Percentiles rank a stretch among this genome's conserved stretches.
Conservation (phyloP, 2,888 invertebrate species). For the Sarcophaga variegata region DNA sequence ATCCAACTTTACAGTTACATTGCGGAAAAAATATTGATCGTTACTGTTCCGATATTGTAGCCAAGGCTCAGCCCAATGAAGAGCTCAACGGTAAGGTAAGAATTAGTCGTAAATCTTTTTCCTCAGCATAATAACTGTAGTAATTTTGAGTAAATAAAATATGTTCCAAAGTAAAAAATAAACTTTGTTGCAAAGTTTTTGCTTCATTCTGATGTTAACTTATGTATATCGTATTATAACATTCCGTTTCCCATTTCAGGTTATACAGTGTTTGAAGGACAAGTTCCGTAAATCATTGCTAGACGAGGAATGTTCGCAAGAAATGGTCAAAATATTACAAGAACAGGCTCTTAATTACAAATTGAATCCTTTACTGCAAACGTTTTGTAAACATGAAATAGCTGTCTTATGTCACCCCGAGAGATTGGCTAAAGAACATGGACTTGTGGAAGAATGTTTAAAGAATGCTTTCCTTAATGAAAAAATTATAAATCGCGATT, state of each 20-base stretch:
- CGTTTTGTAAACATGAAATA: slow-evolving; percentile 90
- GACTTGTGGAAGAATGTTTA: slow-evolving; percentile 92
- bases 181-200: no score
- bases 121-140: not conserved
- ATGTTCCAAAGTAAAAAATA: no score
- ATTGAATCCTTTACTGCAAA: slow-evolving; percentile 92
- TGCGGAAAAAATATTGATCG: slow-evolving; percentile 92
- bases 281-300: slow-evolving; percentile 90
- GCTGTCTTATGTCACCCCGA: slow-evolving; percentile 84
- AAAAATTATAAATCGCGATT: slow-evolving; percentile 88
- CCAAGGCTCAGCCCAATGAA: slow-evolving; percentile 85
- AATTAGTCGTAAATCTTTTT: not conserved
- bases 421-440: slow-evolving; percentile 80
- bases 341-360: slow-evolving; percentile 96
- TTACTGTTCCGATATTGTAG: slow-evolving; percentile 84
- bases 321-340: slow-evolving; percentile 90
- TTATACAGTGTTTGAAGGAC: slow-evolving; percentile 90
- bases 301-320: slow-evolving; percentile 89
- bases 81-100: slow-evolving; percentile 89
- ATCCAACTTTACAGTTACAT: slow-evolving; percentile 90
- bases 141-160: no score
- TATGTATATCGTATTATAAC: not conserved
- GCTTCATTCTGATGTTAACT: no score
- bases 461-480: slow-evolving; percentile 91
- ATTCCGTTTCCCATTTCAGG: slow-evolving; percentile 71